A percentile compares a stretch with the other conserved stretches of the same genome.
These are phyloP conservation scores for Hybos culiciformis DNA, from an alignment of 2,888 invertebrate species.

Conservation along the genomic window DNA sequence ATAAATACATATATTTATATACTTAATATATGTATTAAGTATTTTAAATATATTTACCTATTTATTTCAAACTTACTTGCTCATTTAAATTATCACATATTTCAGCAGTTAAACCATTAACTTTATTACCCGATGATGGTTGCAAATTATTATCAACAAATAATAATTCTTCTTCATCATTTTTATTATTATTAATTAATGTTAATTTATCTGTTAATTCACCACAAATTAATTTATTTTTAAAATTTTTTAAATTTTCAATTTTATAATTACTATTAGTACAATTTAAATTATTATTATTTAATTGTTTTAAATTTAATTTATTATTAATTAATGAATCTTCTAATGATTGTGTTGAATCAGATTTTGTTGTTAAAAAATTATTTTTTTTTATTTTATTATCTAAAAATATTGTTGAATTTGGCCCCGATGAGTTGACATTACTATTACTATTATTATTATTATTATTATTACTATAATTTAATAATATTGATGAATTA, in stretches of 20 bases:
- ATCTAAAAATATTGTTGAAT: conserved; percentile 32
- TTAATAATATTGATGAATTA: conserved; percentile 15
- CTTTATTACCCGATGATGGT: conserved; percentile 14
- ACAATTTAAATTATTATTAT: conserved; percentile 19
- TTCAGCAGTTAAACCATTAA: conserved; percentile 33
- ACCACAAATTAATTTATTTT: conserved; percentile 31
- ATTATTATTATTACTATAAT: too few species aligned
- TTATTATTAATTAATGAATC: conserved; percentile 7
- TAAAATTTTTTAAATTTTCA: conserved; percentile 34
- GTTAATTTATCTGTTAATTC: conserved; percentile 25
- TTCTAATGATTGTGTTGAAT: conserved; percentile 8
- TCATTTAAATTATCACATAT: conserved; percentile 36
- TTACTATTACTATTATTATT: too few species aligned
- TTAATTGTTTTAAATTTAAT: conserved; percentile 6
- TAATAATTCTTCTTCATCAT: conserved; percentile 10
- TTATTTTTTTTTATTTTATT: conserved; percentile 23
- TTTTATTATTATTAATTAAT: conserved; percentile 8
- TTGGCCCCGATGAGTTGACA: conserved; percentile 28
- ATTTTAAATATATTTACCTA: background rate
- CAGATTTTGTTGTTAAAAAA: conserved; percentile 4
- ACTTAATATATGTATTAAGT: too few species aligned
- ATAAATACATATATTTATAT: too few species aligned
- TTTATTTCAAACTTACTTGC: conserved; percentile 36
- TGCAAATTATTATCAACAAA: conserved; percentile 6
- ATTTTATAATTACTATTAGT: conserved; percentile 33